Base-by-base conservation (phyloP, 1,140 invertebrate genomes). In the Phthorimaea operculella region DNA sequence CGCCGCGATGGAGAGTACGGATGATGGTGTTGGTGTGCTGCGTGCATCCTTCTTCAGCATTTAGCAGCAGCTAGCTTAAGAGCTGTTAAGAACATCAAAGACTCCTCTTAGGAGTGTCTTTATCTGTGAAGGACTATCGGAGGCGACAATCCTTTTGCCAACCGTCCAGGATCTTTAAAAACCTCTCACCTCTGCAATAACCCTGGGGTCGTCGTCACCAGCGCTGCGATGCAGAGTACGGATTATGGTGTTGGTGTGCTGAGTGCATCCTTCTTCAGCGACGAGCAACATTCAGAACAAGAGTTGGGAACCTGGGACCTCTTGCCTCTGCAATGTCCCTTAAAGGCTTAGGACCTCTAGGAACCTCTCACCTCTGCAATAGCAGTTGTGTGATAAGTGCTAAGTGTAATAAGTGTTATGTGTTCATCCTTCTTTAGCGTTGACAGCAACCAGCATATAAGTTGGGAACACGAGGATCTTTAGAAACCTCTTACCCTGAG, bases 81-180 rank as follows among this genome's bases (percentile, higher is more conserved):
- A 94, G 79, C 62, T 92, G 89, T 0, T 92, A 89, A 1, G 92
- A 87, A 3, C 90, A 90, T n/a, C n/a, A n/a, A n/a, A n/a, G n/a
- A n/a, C n/a, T n/a, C n/a, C n/a, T n/a, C n/a, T n/a, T n/a, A n/a
- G n/a, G n/a, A n/a, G n/a, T n/a, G n/a, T n/a, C n/a, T n/a, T n/a
- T n/a, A n/a, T n/a, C n/a, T n/a, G n/a, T n/a, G n/a, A n/a, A n/a
- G n/a, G n/a, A n/a, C n/a, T n/a, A n/a, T 44, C 93, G 90, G 12
- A 93, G 78, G 56, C 91, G 81, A 1, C 90, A 87, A 60, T 90
- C 89, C 4, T 81, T 77, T 55, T 91, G 87, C 93, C 93, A 95
- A 58, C 93, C 91, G 0, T 87, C 84, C 56, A 94, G n/a, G n/a
- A n/a, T n/a, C n/a, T n/a, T n/a, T n/a, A n/a, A n/a, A n/a, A n/a